Evolutionary conservation across 1,140 invertebrate genomes (phyloP), one percentile per base, ranked within the genome.

Genomic region (Gonioctena quinquepunctata): DNA sequence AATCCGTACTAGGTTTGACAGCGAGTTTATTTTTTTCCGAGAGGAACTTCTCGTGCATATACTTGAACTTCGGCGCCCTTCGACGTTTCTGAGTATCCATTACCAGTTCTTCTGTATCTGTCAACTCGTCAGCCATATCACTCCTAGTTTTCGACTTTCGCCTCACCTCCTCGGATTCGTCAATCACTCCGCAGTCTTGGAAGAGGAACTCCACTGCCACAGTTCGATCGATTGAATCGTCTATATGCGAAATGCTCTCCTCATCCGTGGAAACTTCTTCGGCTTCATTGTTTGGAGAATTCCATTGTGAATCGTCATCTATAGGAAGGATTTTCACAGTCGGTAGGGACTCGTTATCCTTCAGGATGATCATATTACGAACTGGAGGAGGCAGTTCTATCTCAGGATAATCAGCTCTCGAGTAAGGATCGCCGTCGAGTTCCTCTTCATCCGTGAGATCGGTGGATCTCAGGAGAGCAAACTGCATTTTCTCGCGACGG

Each of bases 91-190:
- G 63, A 16, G 57, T 67, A 26, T 78, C 77, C 19, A 86, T 66
- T 64, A 82, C 79, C 26, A 87, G 77, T 59, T 87, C 86, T 77
- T 88, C 86, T 1, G 85, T 86, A 73, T 87, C 86, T 16, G 86
- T 87, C 0, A 84, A 64, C 0, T 83, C 81, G 62, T 84, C 83
- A 2, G 18, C 26, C 7, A 67, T 28, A 13, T 21, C 26, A 42
- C 62, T 21, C 28, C 22, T 33, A 13, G n/a, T 0, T 13, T 56
- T 56, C 2, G 8, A 18, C n/a, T 56, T 11, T 28, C 42, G 52
- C 61, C 69, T 23, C 69, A 33, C 11, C 62, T 57, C 68, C 80
- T 83, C 69, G 48, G 60, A 57, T 27, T 73, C 60, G 69, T 70
- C 66, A 11, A 83, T 68, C n/a, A 74, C 57, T 18, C 77, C 81